Base-by-base conservation (phyloP, 37 sponge, comb jelly and placozoan species). In the Bolinopsis microptera region DNA sequence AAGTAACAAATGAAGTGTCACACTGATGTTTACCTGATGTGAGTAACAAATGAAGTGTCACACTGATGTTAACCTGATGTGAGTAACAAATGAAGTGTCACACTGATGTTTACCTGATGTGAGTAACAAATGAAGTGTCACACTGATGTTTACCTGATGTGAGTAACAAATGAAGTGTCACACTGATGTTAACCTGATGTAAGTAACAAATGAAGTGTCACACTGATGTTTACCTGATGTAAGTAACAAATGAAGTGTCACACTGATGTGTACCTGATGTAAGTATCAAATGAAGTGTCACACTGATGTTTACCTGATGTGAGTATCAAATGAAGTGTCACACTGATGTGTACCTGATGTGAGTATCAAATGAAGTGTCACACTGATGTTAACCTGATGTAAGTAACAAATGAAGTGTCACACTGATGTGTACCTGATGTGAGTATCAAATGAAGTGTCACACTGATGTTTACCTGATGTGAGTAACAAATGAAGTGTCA, bases 21-120 rank as follows among this genome's bases (percentile, higher is more conserved):
- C 90, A 86, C 90, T 86, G 90, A 39, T 86, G 90, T 1, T 86
- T 26, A 86, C 90, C 90, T 86, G 27, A 86, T 86, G 61, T 86
- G 90, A 16, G 90, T 86, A 27, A 39, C 90, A 27, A 86, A 86
- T 18, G 90, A 86, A 86, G 90, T 86, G 24, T 86, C 90, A 27
- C 90, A 86, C 90, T 86, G 90, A 39, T 86, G 90, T 1, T 86
- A 5, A 86, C 90, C 90, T 86, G 27, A 86, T 86, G 61, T 86
- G 90, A 16, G 90, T 86, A 27, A 39, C 90, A 27, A 86, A 86
- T 18, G 90, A 86, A 86, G 90, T 86, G 24, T 86, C 90, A 27
- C 90, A 86, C 90, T 86, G 90, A 39, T 86, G 90, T 1, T 86
- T 26, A 86, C 90, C 90, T 86, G 27, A 86, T 86, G 61, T 86